phyloP scores from a whole-genome alignment of 2,888 invertebrate species.

The Limnephilus auricula region DNA sequence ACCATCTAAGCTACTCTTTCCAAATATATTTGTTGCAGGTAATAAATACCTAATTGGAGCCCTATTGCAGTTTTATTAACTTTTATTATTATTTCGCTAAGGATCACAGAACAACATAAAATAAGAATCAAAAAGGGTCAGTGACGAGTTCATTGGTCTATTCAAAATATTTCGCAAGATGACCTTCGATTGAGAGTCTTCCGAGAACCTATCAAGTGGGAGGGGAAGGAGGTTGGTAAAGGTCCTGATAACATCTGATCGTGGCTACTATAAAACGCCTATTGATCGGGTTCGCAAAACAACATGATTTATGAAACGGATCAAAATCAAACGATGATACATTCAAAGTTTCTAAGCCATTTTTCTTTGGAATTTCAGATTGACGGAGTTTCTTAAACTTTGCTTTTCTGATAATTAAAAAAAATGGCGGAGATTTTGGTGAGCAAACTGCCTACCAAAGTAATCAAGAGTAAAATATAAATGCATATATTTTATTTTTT shows the following conservation, averaged over 20 bases:
- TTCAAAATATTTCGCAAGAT: background rate
- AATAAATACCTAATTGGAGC: background rate
- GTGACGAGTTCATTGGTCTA: constrained; percentile 2
- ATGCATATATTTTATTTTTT: too few species aligned
- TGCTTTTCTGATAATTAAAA: background rate
- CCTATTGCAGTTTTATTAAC: background rate
- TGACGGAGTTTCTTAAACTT: background rate
- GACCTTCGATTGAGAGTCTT: constrained; percentile 13
- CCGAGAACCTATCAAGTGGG: constrained; percentile 5
- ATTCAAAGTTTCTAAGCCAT: background rate
- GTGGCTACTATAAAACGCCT: background rate
- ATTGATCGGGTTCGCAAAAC: background rate
- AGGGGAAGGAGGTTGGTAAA: background rate
- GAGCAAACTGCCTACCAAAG: background rate
- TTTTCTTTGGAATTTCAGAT: background rate
- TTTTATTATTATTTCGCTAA: background rate
- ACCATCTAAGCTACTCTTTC: background rate
- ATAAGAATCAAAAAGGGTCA: background rate
- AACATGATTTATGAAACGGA: background rate
- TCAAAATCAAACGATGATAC: background rate
- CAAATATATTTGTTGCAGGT: background rate
- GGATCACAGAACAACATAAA: background rate
- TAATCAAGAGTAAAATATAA: background rate
- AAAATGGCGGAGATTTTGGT: background rate
- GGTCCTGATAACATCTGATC: background rate